These are phyloP conservation scores for Hippopotamus amphibius DNA, from an alignment of 2,113 vertebrate species.

Conservation along the genomic window DNA sequence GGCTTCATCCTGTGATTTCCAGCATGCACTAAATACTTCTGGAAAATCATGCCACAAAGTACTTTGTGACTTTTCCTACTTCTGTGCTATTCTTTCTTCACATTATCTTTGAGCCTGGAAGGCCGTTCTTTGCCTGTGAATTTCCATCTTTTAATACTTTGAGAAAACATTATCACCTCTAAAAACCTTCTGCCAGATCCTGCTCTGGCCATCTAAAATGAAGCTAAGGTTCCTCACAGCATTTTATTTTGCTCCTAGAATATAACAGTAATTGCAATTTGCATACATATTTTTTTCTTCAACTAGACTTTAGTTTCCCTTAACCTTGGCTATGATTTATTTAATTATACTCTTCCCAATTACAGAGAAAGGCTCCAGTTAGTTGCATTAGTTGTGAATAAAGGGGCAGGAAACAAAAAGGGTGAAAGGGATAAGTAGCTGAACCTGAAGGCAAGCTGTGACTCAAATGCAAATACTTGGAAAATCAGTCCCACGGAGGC, in stretches of 20 bases:
- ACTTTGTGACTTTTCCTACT: neutral
- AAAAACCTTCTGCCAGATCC: neutral
- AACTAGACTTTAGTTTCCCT: neutral
- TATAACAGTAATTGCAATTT: neutral
- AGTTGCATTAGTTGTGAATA: conserved; percentile 44
- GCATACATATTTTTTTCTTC: neutral
- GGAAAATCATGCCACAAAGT: neutral
- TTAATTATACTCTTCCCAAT: conserved; percentile 41
- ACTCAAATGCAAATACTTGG: neutral
- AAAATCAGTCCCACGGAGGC: neutral
- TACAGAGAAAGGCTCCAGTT: neutral
- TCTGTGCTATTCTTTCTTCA: neutral
- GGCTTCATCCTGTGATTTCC: neutral
- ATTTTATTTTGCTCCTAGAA: conserved; percentile 24
- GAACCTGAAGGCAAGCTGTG: neutral
- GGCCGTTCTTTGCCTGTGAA: neutral
- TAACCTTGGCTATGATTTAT: neutral
- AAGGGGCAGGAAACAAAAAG: neutral
- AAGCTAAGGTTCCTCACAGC: neutral
- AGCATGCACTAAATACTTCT: neutral
- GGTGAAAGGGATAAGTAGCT: neutral
- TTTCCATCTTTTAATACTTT: neutral
- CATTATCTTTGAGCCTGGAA: neutral
- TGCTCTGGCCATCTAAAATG: neutral
- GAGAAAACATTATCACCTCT: neutral